Evolutionary conservation across 2,797 vertebrate species (phyloP).

Genomic region (Parauchenoglanis punctatus): DNA sequence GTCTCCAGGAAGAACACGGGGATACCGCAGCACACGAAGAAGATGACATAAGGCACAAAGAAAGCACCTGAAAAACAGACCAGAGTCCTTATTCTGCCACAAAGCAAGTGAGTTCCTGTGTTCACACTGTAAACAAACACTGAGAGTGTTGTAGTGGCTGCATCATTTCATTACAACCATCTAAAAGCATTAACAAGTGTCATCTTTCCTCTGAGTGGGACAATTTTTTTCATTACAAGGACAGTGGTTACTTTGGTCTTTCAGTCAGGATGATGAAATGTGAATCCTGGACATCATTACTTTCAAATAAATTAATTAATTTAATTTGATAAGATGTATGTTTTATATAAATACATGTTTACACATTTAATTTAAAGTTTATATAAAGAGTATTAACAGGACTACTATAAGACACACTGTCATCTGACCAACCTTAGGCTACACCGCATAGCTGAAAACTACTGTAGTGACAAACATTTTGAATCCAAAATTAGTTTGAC

Average conservation of each 20-base stretch:
- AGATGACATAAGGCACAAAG: slow-evolving; percentile 97
- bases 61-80: slow-evolving; percentile 84
- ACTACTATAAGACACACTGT: not conserved
- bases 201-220: not conserved
- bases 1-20: slow-evolving; percentile 98
- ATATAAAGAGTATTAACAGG: not conserved
- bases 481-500: not conserved
- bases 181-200: not conserved
- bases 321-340: not conserved
- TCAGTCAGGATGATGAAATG: not conserved
- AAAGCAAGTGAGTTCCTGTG: not conserved
- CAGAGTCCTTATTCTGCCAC: not conserved
- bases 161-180: not conserved
- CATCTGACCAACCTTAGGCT: not conserved
- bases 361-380: not conserved
- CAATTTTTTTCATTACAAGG: not conserved
- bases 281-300: not conserved
- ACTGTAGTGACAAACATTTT: not conserved
- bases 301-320: not conserved
- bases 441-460: not conserved
- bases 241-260: not conserved
- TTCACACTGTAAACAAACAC: not conserved
- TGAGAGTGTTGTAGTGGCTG: too few species aligned
- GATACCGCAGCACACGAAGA: slow-evolving; percentile 97
- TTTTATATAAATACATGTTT: not conserved